phyloP scores from a whole-genome alignment of 2,797 vertebrate genomes.

The Margarornis squamiger region DNA sequence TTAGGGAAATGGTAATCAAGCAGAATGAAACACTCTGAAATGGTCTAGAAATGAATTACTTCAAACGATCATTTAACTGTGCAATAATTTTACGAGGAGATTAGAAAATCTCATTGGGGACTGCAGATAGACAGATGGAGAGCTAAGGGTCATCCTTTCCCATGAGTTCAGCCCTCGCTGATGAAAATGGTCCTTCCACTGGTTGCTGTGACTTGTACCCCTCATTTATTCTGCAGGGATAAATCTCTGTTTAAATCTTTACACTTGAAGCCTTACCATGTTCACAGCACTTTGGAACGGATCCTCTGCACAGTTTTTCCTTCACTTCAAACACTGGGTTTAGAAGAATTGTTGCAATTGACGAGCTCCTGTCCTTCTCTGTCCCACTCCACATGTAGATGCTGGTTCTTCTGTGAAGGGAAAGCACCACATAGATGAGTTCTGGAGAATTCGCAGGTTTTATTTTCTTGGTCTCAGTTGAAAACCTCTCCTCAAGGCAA shows the following conservation, averaged over 20 bases:
- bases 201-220: neutral
- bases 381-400: rapidly evolving
- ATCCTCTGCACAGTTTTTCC: neutral
- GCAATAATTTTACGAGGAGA: neutral
- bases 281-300: neutral
- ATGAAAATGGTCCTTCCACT: neutral
- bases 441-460: neutral
- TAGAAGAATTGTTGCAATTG: neutral
- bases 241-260: neutral
- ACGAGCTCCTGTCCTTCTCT: neutral
- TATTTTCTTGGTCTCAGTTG: neutral
- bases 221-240: neutral
- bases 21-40: constrained; percentile 11
- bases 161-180: neutral
- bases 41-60: neutral
- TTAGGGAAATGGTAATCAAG: constrained; percentile 30
- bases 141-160: neutral
- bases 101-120: neutral
- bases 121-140: neutral
- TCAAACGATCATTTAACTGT: constrained; percentile 7
- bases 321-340: neutral
- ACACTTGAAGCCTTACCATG: neutral
- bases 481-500: rapidly evolving
- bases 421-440: neutral
- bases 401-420: neutral